Evolutionary conservation across 2,888 invertebrate genomes (phyloP), one percentile per base, ranked within the genome.

Genomic region (Aphrophora alni): DNA sequence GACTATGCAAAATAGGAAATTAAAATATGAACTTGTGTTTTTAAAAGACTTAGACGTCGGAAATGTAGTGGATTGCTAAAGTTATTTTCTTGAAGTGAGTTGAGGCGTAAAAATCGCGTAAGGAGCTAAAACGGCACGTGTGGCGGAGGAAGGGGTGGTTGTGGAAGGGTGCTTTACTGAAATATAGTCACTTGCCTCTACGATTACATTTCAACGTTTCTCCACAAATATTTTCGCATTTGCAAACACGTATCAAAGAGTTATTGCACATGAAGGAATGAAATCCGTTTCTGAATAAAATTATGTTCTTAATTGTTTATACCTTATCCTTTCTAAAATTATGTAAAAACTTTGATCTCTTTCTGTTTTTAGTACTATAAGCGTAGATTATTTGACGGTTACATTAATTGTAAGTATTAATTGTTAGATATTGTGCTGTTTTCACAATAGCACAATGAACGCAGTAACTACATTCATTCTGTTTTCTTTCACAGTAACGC

Each of bases 121-220:
- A 59, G 59, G 21, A 59, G 59, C 59, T 59, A 59, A 59, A 59
- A 59, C 59, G 59, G 59, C 59, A 59, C 59, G 59, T 59, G 59
- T 21, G 14, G 33, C 33, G 3, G 21, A 21, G 5, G 2, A 4
- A 3, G 21, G 59, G 59, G 21, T n/a, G 5, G 21, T 5, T 4
- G 59, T 2, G 59, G 59, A 5, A 14, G 59, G 59, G n/a, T 3
- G 59, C 21, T 59, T 3, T 14, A 21, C 59, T 59, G 59, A 59
- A 21, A 59, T 59, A 59, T 59, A 59, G 59, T n/a, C 59, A 59
- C 59, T 59, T 59, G 59, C 21, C 59, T 59, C 59, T 0, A 3
- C 59, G 59, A 44, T 44, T 44, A 44, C 44, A 17, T 44, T 44
- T 44, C 44, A 44, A 17, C 44, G 44, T 44, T 44, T 33, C 44